Base-by-base conservation (phyloP, 2,113 vertebrate genomes). In the Leiothrix lutea region DNA sequence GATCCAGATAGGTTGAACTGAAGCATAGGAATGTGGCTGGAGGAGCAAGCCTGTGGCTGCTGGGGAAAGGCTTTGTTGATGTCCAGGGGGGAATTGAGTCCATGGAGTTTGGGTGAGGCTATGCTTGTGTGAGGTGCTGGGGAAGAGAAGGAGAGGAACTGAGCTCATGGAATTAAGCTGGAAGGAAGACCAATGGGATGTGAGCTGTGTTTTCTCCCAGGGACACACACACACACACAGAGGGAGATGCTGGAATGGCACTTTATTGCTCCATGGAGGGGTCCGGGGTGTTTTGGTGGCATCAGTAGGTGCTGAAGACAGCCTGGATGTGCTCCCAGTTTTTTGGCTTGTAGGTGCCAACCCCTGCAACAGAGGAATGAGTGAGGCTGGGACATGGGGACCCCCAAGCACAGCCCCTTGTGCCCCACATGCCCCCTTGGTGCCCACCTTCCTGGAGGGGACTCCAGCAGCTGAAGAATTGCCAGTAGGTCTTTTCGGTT, bases 221-320 rank as follows among this genome's bases (percentile, higher is more conserved):
- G 28, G 28, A 8, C 26, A 56, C 33, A 35, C 20, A 23, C 8
- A 13, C 1, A 56, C 31, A 35, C 20, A 35, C 23, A 22, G 6
- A 13, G 13, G 21, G 14, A 10, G 6, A 4, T 5, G 65, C 38
- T 50, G n/a, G 13, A 29, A 60, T 2, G n/a, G 14, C 13, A n/a
- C 31, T 94, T 94, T 87, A 87, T 87, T 92, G 72, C 8, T 23
- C 2, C 8, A 0, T 0, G 24, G 12, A 0, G 53, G 8, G 10
- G 15, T 26, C 78, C 4, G 2, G 7, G 48, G 3, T 21, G 29
- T 48, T 40, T 8, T 3, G 18, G 12, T 1, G 48, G 6, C 9
- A 2, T 97, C 89, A 97, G 88, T 97, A 98, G 35, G 31, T 95
- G 18, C 94, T 98, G 90, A 98, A 98, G n/a, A 95, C 29, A 7